Conservation (phyloP, 2,888 invertebrate species). For the Troglohyphantes excavatus region DNA sequence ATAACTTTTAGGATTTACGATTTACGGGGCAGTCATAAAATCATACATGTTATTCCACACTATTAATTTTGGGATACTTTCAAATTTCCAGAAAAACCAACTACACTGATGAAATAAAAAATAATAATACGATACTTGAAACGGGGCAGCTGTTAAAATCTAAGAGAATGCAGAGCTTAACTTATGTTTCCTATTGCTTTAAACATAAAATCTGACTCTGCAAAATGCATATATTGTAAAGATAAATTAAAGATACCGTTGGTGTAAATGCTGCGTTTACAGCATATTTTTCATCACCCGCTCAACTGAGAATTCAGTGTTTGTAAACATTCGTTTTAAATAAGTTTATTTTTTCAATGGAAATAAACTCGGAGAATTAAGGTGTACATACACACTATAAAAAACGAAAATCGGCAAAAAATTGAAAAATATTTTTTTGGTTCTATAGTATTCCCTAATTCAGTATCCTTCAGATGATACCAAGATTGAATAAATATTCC, state of each 20-base stretch:
- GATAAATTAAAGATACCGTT: neutral
- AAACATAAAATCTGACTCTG: conserved; percentile 7
- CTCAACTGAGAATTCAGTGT: neutral
- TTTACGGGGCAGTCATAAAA: neutral
- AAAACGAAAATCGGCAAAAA: no score
- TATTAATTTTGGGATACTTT: neutral
- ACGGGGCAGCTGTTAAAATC: neutral
- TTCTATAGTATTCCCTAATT: no score
- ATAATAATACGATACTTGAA: neutral
- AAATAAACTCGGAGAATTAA: neutral
- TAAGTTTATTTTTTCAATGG: neutral
- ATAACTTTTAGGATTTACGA: neutral
- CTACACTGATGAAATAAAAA: neutral
- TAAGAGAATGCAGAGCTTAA: neutral
- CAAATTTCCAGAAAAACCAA: neutral
- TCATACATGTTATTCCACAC: neutral
- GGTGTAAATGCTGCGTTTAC: neutral
- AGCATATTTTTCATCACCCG: no score
- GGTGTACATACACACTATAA: no score
- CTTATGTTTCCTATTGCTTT: conserved; percentile 32
- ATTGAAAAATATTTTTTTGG: no score
- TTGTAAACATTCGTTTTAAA: neutral
- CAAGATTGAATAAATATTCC: no score
- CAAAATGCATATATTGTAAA: neutral
- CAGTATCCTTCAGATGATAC: no score